A percentile compares a stretch with the other conserved stretches of the same genome.
Evolutionary conservation across 2,888 invertebrate genomes (phyloP).

Genomic region (Lycaena phlaeas): DNA sequence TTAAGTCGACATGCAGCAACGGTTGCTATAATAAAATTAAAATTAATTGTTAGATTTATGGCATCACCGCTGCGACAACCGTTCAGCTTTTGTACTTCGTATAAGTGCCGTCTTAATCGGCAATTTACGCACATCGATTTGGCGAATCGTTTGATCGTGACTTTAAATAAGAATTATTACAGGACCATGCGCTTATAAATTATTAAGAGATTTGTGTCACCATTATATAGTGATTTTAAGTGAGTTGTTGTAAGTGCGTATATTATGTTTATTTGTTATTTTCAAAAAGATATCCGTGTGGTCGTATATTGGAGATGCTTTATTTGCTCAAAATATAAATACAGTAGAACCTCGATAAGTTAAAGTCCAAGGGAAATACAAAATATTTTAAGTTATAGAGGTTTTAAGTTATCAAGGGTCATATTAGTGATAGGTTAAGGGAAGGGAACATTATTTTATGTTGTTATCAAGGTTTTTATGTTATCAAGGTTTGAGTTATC

Average conservation of each 20-base stretch:
- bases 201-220: slow-evolving; percentile 3
- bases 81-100: slow-evolving; percentile 46
- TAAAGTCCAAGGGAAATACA: no score
- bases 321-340: no score
- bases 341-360: no score
- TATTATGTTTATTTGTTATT: not conserved
- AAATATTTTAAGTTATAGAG: no score
- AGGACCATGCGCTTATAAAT: slow-evolving; percentile 7
- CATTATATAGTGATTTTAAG: not conserved
- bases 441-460: no score
- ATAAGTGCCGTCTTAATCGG: slow-evolving; percentile 54
- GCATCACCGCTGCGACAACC: slow-evolving; percentile 33
- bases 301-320: no score
- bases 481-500: no score
- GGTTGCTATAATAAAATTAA: slow-evolving; percentile 45
- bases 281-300: no score
- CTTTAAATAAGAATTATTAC: slow-evolving; percentile 14
- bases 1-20: slow-evolving; percentile 57
- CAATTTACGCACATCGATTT: slow-evolving; percentile 49
- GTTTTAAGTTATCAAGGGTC: no score
- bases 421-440: no score
- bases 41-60: slow-evolving; percentile 65
- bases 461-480: no score
- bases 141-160: slow-evolving; percentile 12
- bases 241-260: slow-evolving; percentile 1